Evolutionary conservation across 1,140 invertebrate genomes (phyloP).

Genomic region (Sycobia sp.): DNA sequence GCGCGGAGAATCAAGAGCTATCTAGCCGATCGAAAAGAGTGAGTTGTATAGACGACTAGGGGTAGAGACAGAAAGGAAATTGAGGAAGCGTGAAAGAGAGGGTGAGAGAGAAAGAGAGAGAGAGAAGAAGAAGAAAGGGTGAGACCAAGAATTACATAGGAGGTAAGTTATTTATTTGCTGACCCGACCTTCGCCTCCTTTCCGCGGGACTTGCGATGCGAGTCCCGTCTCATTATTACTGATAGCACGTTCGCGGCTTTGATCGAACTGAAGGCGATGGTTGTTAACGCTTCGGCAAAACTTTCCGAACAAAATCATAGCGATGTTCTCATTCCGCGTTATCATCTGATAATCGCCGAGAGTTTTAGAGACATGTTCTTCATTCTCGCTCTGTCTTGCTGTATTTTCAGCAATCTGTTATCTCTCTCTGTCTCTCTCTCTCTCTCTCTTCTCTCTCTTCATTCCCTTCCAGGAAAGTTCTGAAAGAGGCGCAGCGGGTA

Average conservation of each 20-base stretch:
- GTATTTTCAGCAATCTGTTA: no score
- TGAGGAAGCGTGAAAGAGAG: no score
- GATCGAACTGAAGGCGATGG: neutral
- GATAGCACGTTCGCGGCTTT: neutral
- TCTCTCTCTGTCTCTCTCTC: no score
- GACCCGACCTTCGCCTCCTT: neutral
- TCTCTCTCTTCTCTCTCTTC: neutral
- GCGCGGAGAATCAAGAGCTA: no score
- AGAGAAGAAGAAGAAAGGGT: neutral
- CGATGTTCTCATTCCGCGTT: no score
- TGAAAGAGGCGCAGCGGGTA: no score
- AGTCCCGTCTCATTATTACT: slow-evolving; percentile 1
- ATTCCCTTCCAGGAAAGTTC: neutral
- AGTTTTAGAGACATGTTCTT: no score
- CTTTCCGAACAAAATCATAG: neutral
- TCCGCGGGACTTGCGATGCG: neutral
- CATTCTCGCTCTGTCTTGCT: no score
- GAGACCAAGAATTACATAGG: neutral
- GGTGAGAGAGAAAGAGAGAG: no score
- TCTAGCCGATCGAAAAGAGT: no score
- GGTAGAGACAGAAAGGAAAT: no score
- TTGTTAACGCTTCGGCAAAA: neutral
- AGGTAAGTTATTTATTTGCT: neutral
- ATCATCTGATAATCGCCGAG: slow-evolving; percentile 5
- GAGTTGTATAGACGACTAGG: no score